Evolutionary conservation across 2,888 invertebrate species (phyloP).

Genomic region (Meta bourneti): DNA sequence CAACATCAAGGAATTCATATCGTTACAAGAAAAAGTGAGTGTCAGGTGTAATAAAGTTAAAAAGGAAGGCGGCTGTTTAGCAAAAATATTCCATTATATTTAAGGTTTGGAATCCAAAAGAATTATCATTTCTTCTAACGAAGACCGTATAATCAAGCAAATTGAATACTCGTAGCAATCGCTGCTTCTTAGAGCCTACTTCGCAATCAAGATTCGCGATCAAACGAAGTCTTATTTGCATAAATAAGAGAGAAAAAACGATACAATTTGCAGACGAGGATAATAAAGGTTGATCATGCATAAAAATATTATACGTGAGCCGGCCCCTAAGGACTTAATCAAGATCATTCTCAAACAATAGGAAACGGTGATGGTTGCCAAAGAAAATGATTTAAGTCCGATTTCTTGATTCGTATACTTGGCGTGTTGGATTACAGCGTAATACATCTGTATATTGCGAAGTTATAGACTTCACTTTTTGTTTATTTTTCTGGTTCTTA

Average conservation of each 20-base stretch:
- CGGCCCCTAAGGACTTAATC: conserved; percentile 38
- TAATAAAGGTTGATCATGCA: conserved; percentile 53
- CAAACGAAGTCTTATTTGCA: conserved; percentile 49
- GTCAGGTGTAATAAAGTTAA: conserved; percentile 3
- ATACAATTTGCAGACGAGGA: conserved; percentile 38
- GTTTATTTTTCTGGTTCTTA: too few relatives aligned
- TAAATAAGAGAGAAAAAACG: conserved; percentile 36
- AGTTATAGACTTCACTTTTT: neutral
- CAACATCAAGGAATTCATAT: neutral
- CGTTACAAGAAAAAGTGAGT: neutral
- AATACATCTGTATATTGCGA: neutral
- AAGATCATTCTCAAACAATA: conserved; percentile 10
- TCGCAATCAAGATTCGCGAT: conserved; percentile 56
- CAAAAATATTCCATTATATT: conserved; percentile 43
- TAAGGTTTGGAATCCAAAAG: conserved; percentile 30
- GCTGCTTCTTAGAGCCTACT: conserved; percentile 12
- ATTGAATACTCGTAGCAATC: neutral
- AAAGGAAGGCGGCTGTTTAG: conserved; percentile 12
- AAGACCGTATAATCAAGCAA: conserved; percentile 45
- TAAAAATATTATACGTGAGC: conserved; percentile 1
- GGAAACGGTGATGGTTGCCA: neutral
- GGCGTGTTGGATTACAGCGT: neutral
- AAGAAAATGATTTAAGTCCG: neutral
- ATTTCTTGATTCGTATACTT: neutral
- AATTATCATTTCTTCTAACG: conserved; percentile 24